A percentile compares a stretch with the other conserved stretches of the same genome.
These are phyloP conservation scores for Tupaia tana DNA, from an alignment of 2,113 vertebrate species.

Conservation along the genomic window DNA sequence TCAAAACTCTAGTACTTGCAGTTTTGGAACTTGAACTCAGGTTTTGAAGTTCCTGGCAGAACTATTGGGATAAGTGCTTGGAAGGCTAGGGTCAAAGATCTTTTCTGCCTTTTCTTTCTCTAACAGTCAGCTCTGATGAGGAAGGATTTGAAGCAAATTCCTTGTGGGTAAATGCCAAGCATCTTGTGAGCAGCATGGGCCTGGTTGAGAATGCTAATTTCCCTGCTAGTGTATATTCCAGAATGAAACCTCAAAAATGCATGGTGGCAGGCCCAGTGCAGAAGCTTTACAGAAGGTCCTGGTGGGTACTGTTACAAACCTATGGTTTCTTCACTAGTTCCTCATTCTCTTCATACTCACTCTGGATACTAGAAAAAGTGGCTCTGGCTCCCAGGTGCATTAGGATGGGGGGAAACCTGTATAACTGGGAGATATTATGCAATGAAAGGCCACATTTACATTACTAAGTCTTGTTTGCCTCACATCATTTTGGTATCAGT, in stretches of 20 bases:
- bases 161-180: not conserved
- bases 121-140: not conserved
- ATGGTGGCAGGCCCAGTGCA: not conserved
- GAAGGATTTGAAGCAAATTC: not conserved
- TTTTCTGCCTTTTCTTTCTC: not conserved
- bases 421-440: not conserved
- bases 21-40: not conserved
- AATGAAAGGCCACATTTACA: not conserved
- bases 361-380: not conserved
- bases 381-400: not conserved
- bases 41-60: not conserved
- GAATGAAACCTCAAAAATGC: not conserved
- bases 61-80: not conserved
- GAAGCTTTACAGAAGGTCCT: not conserved
- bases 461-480: not conserved
- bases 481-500: not conserved
- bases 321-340: not conserved
- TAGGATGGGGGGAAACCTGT: not conserved
- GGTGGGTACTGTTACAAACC: not conserved
- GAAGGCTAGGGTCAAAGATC: not conserved
- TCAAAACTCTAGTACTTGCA: not conserved
- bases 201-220: not conserved
- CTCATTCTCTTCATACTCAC: not conserved
- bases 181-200: not conserved
- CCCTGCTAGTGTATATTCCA: not conserved